Evolutionary conservation across 2,113 vertebrate genomes (phyloP), one percentile per base, ranked within the genome.

Genomic region (Meriones unguiculatus): DNA sequence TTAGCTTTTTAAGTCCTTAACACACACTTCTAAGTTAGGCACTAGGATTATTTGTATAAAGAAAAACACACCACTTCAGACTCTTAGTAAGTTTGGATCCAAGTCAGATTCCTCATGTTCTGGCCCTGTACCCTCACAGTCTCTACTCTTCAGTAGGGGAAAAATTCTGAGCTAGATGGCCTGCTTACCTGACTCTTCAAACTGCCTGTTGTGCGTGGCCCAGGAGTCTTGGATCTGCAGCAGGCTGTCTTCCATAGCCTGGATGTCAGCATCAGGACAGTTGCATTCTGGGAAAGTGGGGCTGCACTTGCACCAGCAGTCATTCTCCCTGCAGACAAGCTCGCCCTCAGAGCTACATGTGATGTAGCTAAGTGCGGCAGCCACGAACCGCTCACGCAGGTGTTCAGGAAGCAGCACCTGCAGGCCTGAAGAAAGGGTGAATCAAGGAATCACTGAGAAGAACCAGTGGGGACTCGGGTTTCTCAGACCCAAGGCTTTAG

Each of bases 331-430:
- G 98, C 99, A 99, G 95, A 99, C 94, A 82, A 99, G 98, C 98
- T 99, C 99, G 0, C 99, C 99, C 67, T 99, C 99, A 0, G 99
- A 99, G 98, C 99, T 99, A 97, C 99, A 99, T 0, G 99, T 99
- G 93, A 99, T 99, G 57, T 99, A 99, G 98, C 99, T 99, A 97
- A 99, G 99, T 0, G 99, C 99, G 0, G 99, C 99, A 0, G 99
- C 98, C 98, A 99, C 99, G 12, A 99, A 99, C 20, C 99, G 98
- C 95, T 99, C 99, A 32, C 99, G 99, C 87, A 99, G 98, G 97
- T 99, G 99, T 94, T 99, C 98, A 0, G 99, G 99, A 24, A 99
- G 98, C 97, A 99, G 99, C 25, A 98, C 99, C 98, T 99, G 99
- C 92, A 99, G 98, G 84, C 99, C 99, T 99, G 98, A 0, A 32